A percentile compares a stretch with the other conserved stretches of the same genome.
These are phyloP conservation scores for Vulpes vulpes DNA, from an alignment of 2,113 vertebrate species.

Conservation along the genomic window DNA sequence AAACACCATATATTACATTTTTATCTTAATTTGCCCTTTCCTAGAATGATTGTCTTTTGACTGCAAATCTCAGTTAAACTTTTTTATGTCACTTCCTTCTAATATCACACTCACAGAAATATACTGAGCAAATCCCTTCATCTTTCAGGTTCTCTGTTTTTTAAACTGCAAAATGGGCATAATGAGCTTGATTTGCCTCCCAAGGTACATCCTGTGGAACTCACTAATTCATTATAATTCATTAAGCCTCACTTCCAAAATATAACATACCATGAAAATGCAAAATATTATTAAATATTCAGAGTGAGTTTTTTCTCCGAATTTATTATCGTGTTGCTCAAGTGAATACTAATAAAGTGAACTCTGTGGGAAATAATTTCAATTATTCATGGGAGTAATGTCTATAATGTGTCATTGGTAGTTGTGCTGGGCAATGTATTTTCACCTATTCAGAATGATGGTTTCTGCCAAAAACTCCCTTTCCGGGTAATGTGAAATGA, in stretches of 20 bases:
- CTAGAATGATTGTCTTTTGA: background rate
- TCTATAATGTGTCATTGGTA: background rate
- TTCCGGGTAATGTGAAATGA: constrained; percentile 30
- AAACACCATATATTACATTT: background rate
- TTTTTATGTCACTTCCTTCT: background rate
- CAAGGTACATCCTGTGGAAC: background rate
- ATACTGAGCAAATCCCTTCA: background rate
- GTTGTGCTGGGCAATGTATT: background rate
- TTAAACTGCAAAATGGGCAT: background rate
- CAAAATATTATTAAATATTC: constrained; percentile 59
- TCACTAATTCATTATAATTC: background rate
- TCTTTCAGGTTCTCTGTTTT: background rate
- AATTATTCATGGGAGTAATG: constrained; percentile 52
- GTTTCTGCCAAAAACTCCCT: constrained; percentile 51
- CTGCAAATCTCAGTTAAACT: background rate
- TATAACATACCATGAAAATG: constrained; percentile 7
- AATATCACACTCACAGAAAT: background rate
- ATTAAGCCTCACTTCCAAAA: background rate
- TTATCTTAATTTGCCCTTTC: constrained; percentile 5
- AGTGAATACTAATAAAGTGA: constrained; percentile 52
- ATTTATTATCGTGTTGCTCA: constrained; percentile 49
- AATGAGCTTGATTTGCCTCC: background rate
- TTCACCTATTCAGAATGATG: constrained; percentile 44
- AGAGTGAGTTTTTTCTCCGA: background rate
- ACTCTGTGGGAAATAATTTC: constrained; percentile 48